Conservation (phyloP, 2,113 vertebrate genomes). For the Glaucidium brasilianum region DNA sequence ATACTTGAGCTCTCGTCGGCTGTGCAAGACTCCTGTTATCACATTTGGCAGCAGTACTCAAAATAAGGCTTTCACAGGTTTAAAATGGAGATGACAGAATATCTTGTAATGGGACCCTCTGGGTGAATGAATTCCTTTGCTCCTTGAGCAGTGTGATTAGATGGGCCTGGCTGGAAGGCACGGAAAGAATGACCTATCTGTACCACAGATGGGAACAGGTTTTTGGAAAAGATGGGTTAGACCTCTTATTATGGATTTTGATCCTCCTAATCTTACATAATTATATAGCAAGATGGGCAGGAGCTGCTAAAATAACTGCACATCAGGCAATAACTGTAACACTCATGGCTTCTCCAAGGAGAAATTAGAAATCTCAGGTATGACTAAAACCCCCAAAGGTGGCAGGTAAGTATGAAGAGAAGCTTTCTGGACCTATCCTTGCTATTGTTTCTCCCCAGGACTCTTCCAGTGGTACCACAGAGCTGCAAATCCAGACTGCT, state of each 20-base stretch:
- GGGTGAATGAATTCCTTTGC: slow-evolving; percentile 34
- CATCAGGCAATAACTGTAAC: not conserved
- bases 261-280: not conserved
- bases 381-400: not conserved
- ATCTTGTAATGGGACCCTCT: slow-evolving; percentile 28
- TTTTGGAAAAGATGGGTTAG: not conserved
- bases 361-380: not conserved
- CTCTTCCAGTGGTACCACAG: not conserved
- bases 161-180: not conserved
- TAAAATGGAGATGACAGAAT: slow-evolving; percentile 51
- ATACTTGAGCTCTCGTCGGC: slow-evolving; percentile 32
- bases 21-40: slow-evolving; percentile 34
- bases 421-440: not conserved
- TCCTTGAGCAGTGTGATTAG: slow-evolving; percentile 11
- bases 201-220: not conserved
- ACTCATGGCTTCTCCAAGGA: not conserved
- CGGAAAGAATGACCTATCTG: not conserved
- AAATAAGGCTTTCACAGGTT: slow-evolving; percentile 43
- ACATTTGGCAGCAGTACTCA: slow-evolving; percentile 31
- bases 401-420: not conserved
- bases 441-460: not conserved
- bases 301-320: not conserved
- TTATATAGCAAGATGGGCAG: not conserved
- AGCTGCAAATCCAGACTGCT: rapidly evolving
- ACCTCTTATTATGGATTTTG: not conserved